Percentiles rank a stretch among this genome's conserved stretches.
Conservation (phyloP, 1,140 invertebrate genomes). For the Cardiocondyla obscurior region DNA sequence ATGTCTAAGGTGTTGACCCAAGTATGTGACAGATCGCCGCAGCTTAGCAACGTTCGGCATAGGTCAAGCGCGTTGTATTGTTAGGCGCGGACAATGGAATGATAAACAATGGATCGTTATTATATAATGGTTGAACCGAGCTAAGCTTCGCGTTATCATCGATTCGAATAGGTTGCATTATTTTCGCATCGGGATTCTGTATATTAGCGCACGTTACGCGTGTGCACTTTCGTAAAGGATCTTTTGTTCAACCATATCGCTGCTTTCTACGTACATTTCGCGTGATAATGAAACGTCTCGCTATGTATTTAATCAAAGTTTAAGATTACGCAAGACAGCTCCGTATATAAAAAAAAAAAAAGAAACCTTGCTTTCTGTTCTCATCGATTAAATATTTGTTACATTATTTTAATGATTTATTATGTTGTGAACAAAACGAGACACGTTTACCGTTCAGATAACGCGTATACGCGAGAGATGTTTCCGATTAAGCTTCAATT, state of each 20-base stretch:
- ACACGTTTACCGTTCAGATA: not conserved
- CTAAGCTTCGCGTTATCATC: slow-evolving; percentile 33
- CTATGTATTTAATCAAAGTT: not conserved
- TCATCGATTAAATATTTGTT: not conserved
- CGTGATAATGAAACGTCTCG: not conserved
- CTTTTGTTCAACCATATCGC: not conserved
- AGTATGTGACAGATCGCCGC: slow-evolving; percentile 23
- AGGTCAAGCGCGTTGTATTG: slow-evolving; percentile 52
- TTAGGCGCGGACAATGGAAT: slow-evolving; percentile 52
- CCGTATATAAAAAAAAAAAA: no score
- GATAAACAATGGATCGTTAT: slow-evolving; percentile 67
- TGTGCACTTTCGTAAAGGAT: not conserved
- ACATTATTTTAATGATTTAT: not conserved
- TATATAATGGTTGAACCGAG: slow-evolving; percentile 55
- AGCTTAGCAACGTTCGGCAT: slow-evolving; percentile 25
- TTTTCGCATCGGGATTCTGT: slow-evolving; percentile 3
- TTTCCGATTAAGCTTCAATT: slow-evolving; percentile 29
- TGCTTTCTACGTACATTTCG: no score
- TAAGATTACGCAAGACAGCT: not conserved
- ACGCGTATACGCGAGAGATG: not conserved
- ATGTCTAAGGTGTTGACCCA: slow-evolving; percentile 23
- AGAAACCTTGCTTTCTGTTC: no score
- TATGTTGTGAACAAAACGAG: not conserved
- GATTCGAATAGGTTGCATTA: slow-evolving; percentile 25
- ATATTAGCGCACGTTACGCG: not conserved